These are phyloP conservation scores for Uromys caudimaculatus DNA, from an alignment of 2,797 vertebrate genomes.

Conservation along the genomic window DNA sequence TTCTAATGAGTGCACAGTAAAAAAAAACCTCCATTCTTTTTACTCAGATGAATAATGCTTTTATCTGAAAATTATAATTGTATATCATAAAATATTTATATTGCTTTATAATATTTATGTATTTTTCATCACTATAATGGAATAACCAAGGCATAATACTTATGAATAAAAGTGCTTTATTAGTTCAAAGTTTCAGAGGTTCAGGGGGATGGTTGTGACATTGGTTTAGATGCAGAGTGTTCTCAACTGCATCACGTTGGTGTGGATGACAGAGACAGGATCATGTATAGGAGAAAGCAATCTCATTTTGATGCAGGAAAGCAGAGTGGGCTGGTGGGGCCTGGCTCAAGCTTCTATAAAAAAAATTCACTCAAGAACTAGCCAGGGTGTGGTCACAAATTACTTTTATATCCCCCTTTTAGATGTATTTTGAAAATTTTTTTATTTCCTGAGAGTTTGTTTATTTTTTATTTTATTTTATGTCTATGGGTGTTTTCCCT, in stretches of 20 bases:
- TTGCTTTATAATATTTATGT: not conserved
- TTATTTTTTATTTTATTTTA: not conserved
- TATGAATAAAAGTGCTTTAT: not conserved
- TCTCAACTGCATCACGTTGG: no score
- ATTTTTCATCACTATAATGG: not conserved
- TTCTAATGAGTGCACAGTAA: not conserved
- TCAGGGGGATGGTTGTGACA: not conserved
- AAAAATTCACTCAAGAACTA: no score
- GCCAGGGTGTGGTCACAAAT: not conserved
- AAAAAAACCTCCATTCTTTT: not conserved
- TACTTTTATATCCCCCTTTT: not conserved
- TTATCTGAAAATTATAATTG: not conserved
- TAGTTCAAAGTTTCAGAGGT: not conserved
- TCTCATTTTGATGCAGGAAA: no score
- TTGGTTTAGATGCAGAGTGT: no score
- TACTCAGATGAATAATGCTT: constrained; percentile 1
- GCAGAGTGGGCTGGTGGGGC: no score
- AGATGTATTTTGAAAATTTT: not conserved
- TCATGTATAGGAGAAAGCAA: no score
- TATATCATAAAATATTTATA: not conserved
- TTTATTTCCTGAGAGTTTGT: not conserved
- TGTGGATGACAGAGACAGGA: no score
- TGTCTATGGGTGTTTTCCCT: not conserved
- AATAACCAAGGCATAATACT: not conserved
- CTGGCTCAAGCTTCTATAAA: no score